A percentile compares a stretch with the other conserved stretches of the same genome.
These are phyloP conservation scores for Geococcyx californianus DNA, from an alignment of 2,113 vertebrate species.

Conservation along the genomic window DNA sequence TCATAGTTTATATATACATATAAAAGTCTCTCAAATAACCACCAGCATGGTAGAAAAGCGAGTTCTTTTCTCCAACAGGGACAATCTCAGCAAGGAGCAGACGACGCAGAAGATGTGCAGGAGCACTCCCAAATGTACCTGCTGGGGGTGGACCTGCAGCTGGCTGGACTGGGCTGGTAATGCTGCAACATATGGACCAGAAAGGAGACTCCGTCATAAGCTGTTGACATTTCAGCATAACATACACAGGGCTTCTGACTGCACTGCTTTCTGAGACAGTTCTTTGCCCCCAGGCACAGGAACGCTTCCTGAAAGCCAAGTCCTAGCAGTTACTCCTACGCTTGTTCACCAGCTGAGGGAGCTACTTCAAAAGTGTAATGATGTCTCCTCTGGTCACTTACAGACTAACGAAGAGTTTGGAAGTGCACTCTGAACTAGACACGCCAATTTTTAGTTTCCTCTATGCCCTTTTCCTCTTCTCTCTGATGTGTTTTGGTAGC, in stretches of 20 bases:
- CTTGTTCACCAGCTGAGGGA: neutral
- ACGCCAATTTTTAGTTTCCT: neutral
- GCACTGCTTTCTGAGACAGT: neutral
- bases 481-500: neutral
- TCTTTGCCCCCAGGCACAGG: neutral
- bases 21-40: neutral
- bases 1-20: conserved; percentile 12
- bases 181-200: neutral
- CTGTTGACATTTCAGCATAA: neutral
- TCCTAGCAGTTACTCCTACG: neutral
- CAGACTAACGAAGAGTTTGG: neutral
- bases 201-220: neutral
- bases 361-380: neutral
- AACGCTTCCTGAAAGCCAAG: neutral
- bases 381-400: neutral
- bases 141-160: neutral
- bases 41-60: rapidly evolving
- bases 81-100: neutral
- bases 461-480: neutral
- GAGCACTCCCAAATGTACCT: neutral
- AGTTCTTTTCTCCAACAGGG: neutral
- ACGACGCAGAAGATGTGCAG: neutral
- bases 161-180: neutral
- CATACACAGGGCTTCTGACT: neutral
- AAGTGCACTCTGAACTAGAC: neutral